Base-by-base conservation (phyloP, 2,888 invertebrate genomes). In the Tachina lurida region DNA sequence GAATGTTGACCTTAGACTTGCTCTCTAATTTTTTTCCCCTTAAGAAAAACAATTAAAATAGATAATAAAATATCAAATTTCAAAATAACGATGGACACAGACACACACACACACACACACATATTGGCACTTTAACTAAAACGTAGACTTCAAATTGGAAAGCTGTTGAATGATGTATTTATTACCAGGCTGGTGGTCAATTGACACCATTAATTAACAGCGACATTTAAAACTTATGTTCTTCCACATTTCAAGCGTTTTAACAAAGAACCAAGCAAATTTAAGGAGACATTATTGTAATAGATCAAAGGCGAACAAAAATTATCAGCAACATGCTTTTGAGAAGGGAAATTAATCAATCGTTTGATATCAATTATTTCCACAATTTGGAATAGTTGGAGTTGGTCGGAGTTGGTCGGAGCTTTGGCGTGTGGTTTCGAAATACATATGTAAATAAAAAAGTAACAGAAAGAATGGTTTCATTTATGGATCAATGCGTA, bases 401-500 rank as follows among this genome's bases (percentile, higher is more conserved):
- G 31, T 31, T 31, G 31, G 31, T 31, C 4, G 15, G 60, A 47
- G 31, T 31, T 31, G 31, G 31, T 31, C 4, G 15, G 60, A 47
- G 17, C 31, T 75, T 15, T 54, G 47, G 49, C 45, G 8, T 67
- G 47, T 76, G 67, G 39, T 60, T 60, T 39, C 9, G 60, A 70
- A 77, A 77, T 13, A 2, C n/a, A n/a, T n/a, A n/a, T n/a, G 52
- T 22, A 60, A 75, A 54, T 22, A 56, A 78, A 58, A 58, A 52
- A 63, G 22, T 43, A 70, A 78, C 52, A 62, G 68, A 70, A 82
- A 71, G 54, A 43, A 74, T 68, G 76, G 71, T 71, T 62, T 71
- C 47, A 17, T 76, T 70, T 79, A 74, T 70, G 79, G 78, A 81
- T 82, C 84, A 78, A 86, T 86, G 83, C 82, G 65, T 52, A 73